A percentile compares a stretch with the other conserved stretches of the same genome.
phyloP scores from a whole-genome alignment of 2,888 invertebrate species.

The Tanytarsus gracilentus region DNA sequence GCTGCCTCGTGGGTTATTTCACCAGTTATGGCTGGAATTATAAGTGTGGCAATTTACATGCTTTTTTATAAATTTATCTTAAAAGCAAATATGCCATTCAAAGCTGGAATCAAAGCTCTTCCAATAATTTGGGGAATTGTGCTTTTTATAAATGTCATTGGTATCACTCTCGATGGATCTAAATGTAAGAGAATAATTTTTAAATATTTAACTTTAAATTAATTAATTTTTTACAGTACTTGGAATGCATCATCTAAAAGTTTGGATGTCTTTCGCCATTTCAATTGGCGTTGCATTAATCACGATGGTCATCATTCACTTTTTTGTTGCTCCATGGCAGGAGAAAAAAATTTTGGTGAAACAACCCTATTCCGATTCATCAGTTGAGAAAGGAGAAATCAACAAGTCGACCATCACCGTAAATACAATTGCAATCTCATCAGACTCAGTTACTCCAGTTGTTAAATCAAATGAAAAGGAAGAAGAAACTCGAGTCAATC shows the following conservation, averaged over 20 bases:
- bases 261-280: conserved; percentile 1
- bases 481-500: conserved; percentile 45
- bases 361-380: conserved; percentile 23
- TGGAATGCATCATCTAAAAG: background rate
- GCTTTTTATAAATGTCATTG: conserved; percentile 75
- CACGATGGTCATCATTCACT: conserved; percentile 57
- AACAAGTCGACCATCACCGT: conserved; percentile 42
- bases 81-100: conserved; percentile 57
- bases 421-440: conserved; percentile 55
- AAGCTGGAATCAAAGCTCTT: conserved; percentile 64
- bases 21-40: conserved; percentile 79
- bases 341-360: conserved; percentile 49
- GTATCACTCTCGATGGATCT: conserved; percentile 81
- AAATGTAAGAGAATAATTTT: conserved; percentile 54
- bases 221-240: background rate
- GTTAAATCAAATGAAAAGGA: conserved; percentile 85
- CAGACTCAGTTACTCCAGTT: conserved; percentile 95
- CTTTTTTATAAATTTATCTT: conserved; percentile 67
- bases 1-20: conserved; percentile 90
- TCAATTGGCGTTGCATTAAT: conserved; percentile 35
- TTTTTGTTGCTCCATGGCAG: conserved; percentile 74
- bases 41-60: conserved; percentile 66
- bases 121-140: conserved; percentile 85
- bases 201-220: background rate
- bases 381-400: conserved; percentile 36